phyloP scores from a whole-genome alignment of 2,888 invertebrate genomes.

The Cinara cedri region DNA sequence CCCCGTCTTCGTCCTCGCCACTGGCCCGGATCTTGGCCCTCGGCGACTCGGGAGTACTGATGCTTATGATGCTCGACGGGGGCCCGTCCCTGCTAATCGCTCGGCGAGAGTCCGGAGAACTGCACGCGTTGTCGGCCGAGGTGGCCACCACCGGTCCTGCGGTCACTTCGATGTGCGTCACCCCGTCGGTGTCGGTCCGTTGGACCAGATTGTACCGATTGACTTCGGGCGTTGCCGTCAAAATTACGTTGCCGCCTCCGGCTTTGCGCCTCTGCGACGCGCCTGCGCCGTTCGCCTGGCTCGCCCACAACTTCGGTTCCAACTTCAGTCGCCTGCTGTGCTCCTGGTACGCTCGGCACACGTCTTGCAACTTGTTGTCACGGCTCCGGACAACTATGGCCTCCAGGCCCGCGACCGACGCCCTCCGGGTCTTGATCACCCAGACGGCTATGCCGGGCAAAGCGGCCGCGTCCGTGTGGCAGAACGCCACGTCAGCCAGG shows the following conservation, averaged over 20 bases:
- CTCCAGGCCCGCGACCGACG: constrained; percentile 59
- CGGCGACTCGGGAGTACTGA: constrained; percentile 63
- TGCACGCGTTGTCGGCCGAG: too few species aligned
- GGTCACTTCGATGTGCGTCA: constrained; percentile 66
- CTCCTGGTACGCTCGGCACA: constrained; percentile 61
- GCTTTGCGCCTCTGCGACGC: constrained; percentile 18
- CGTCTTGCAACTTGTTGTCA: constrained; percentile 60
- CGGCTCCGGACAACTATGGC: constrained; percentile 61
- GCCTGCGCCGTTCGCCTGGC: constrained; percentile 58
- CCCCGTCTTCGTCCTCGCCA: background rate
- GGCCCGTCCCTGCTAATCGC: background rate
- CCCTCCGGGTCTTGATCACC: constrained; percentile 60
- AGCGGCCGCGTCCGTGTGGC: constrained; percentile 61
- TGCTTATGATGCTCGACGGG: constrained; percentile 63
- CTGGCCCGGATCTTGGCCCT: constrained; percentile 41
- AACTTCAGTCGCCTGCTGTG: constrained; percentile 60
- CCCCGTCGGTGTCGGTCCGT: constrained; percentile 65
- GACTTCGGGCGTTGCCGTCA: constrained; percentile 12
- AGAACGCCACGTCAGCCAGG: constrained; percentile 62
- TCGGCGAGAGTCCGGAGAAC: background rate
- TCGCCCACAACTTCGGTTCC: constrained; percentile 59
- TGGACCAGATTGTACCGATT: constrained; percentile 64
- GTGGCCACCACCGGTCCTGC: constrained; percentile 59
- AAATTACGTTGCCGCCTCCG: constrained; percentile 2
- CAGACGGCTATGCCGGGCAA: constrained; percentile 61